Base-by-base conservation (phyloP, 1,140 invertebrate species). In the Macrobrachium rosenbergii region DNA sequence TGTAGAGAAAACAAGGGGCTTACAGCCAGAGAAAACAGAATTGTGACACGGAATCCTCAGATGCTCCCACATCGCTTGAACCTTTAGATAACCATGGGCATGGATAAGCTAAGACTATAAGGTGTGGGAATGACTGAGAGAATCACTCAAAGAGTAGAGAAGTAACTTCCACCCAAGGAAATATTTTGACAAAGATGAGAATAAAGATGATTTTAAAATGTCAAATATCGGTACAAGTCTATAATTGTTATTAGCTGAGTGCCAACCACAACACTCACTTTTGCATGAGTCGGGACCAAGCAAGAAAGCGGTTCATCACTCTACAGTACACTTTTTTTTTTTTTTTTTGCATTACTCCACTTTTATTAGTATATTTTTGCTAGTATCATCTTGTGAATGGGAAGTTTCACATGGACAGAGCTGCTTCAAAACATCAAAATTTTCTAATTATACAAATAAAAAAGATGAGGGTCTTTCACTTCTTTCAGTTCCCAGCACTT, bases 291-390 rank as follows among this genome's bases (percentile, higher is more conserved):
- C 60, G 83, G 83, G 76, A 84, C 83, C 83, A 84, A 84, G 83
- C 83, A 84, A 62, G 62, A 62, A 84, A 84, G 83, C 83, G 62
- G 83, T 73, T 84, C 83, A 84, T 84, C 83, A 84, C 73, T 78
- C 62, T 78, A 76, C 45, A 60, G 19, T 43, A 58, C 45, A 64
- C 64, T 82, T 75, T 73, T 72, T 37, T 75, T 81, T 59, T 59
- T 43, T 52, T 58, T 84, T 58, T 72, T 72, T 67, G 19, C 23
- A 28, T 72, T 72, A 28, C 23, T 28, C 14, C 37, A 14, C 14
- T 72, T 23, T 72, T 28, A 28, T 72, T 23, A 28, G 63, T 37
- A 64, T 67, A 76, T 84, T 60, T 84, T 28, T 60, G 58, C 43
- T 59, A 64, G 64, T 11, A 67, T 59, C 58, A 43, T 59, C 73